Evolutionary conservation across 2,888 invertebrate species (phyloP), one percentile per base, ranked within the genome.

Genomic region (Hedya salicella): DNA sequence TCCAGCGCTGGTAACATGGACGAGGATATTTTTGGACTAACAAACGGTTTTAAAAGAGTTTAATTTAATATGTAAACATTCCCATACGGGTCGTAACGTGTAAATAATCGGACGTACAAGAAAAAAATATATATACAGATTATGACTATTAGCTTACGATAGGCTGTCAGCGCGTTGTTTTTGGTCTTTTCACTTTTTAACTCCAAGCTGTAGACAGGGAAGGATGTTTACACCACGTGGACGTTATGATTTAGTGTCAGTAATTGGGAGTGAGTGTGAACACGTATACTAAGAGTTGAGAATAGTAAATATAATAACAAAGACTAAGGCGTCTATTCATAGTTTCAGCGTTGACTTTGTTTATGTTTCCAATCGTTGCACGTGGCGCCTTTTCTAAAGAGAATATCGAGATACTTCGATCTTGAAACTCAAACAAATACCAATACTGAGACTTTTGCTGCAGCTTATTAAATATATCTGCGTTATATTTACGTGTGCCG

Each of bases 181-280:
- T 88, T 83, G 84, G 85, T 83, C 80, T 83, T 83, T 81, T 81
- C 72, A 75, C 76, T 85, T 86, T 82, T 81, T 88, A 81, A 85
- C 78, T 75, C 69, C 71, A 53, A 52, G 60, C 64, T 69, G 75
- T 73, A 77, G 78, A 70, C 71, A 68, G 79, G 82, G 79, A 83
- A 89, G 91, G 91, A 90, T 89, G 91, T 91, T 91, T 91, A 90
- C 81, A 80, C 82, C 84, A 86, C 83, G 88, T 88, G 85, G 80
- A 85, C 86, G 83, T 82, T 87, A 88, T 91, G 90, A 91, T 89
- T 89, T 88, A 89, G 87, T 88, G 88, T 84, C 83, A 88, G 88
- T 89, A 88, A 91, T 91, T 89, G 88, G 84, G 79, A 87, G 86
- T 83, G 87, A 90, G 91, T 89, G 91, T 90, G 89, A 91, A 90